Evolutionary conservation across 2,888 invertebrate species (phyloP), one percentile per base, ranked within the genome.

Genomic region (Imbricaverruca yamaguchii): DNA sequence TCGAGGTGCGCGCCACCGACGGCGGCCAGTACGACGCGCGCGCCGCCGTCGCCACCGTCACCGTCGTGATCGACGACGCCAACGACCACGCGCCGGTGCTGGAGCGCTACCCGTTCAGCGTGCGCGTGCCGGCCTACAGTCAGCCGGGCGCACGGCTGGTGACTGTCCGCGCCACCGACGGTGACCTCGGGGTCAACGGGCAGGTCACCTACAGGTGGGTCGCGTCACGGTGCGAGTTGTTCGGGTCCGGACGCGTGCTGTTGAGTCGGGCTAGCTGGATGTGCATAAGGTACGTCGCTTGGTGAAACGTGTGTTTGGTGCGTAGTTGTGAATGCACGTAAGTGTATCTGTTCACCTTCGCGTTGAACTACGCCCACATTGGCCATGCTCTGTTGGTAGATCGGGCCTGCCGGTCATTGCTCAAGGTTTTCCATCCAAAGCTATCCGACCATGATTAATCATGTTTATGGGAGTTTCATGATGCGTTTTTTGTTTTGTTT

Each of bases 51-150:
- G 94, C 95, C 21, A 92, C 93, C 0, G 92, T 97, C 0, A 93
- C 93, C 86, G 92, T 98, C 78, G 91, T 91, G 25, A 91, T 98
- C 78, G 91, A 91, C 79, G 97, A 98, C 86, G 92, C 95, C 13
- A 98, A 98, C 87, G 97, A 98, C 87, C 97, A 98, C 86, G 92
- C 93, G 84, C 98, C 97, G 0, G 90, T 93, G 79, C 97, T 97
- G 87, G 91, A 92, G 25, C 91, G 93, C 85, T 95, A 95, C 87
- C 97, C 97, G 0, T 96, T 96, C 87, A 91, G 90, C 83, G 93
- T 92, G 82, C 92, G 92, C 85, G 92, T 97, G 1, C 91, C 93
- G 15, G 69, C 69, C 39, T 39, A 39, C 39, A 69, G 39, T 0
- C 25, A 25, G 15, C 39, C 12, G 39, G 69, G 69, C 39, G 23